A percentile compares a stretch with the other conserved stretches of the same genome.
These are phyloP conservation scores for Entelurus aequoreus DNA, from an alignment of 2,113 vertebrate genomes.

Conservation along the genomic window DNA sequence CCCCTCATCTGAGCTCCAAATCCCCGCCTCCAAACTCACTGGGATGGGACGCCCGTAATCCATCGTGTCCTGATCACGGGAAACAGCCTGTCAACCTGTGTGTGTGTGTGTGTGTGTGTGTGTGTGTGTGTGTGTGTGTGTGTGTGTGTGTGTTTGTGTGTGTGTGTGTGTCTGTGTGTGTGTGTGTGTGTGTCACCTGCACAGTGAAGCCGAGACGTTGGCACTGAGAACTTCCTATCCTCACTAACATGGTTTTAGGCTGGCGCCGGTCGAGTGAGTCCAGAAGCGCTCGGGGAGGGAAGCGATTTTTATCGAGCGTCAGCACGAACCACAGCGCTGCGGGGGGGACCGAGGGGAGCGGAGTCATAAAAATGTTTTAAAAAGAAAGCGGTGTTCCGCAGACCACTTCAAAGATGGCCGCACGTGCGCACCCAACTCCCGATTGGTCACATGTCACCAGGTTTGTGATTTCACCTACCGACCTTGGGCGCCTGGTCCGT, in stretches of 20 bases:
- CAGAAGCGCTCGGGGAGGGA: conserved; percentile 78
- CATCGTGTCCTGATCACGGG: conserved; percentile 76
- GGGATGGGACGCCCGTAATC: conserved; percentile 85
- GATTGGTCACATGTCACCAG: neutral
- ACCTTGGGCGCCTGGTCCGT: conserved; percentile 9
- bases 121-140: neutral
- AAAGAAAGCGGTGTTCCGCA: neutral
- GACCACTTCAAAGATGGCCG: neutral
- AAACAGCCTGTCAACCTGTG: neutral
- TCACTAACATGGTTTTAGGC: conserved; percentile 55
- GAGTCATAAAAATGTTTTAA: neutral
- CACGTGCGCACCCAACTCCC: neutral
- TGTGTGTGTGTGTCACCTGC: conserved; percentile 66
- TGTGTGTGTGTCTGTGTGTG: neutral
- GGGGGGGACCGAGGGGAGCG: neutral
- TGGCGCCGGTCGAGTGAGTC: conserved; percentile 72
- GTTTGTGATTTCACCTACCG: conserved; percentile 30
- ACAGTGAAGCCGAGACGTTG: conserved; percentile 80
- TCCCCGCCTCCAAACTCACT: conserved; percentile 74
- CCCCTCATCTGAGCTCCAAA: conserved; percentile 69
- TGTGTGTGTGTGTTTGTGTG: no score
- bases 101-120: neutral
- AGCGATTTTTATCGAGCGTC: conserved; percentile 80
- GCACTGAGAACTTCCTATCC: conserved; percentile 60
- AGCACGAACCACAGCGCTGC: conserved; percentile 76